Evolutionary conservation across 2,888 invertebrate species (phyloP), one percentile per base, ranked within the genome.

Genomic region (Sialis fuliginosa): DNA sequence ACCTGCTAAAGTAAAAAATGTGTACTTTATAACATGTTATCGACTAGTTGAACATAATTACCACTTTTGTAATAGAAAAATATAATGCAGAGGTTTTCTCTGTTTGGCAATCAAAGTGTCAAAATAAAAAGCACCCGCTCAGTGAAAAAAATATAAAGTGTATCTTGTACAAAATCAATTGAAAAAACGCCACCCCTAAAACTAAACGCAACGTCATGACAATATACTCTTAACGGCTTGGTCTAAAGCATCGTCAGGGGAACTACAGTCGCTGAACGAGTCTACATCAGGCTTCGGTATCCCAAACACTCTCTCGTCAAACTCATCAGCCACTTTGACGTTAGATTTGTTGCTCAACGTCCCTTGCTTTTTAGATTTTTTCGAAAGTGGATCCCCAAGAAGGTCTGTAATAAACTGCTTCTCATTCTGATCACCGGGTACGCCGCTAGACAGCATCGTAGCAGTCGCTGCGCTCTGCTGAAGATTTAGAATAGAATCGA

Each of bases 401-500:
- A 47, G 33, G 35, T 47, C 47, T 22, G 42, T 42, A 10, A 47
- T 33, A 34, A 47, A 47, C 13, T 42, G 42, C 9, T 22, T 31
- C 42, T 37, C 37, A 12, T 37, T 31, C 22, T 42, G 8, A 10
- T 42, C 31, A 32, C 10, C 22, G 42, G 31, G 1, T 7, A 8
- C 32, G 8, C 31, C 6, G 10, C 31, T 31, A 30, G 42, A 42
- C 10, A 32, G 31, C 8, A 31, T 9, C 7, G 31, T 13, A 7
- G 42, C 22, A 32, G 52, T 52, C 44, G 57, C 54, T 48, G 42
- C 68, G 61, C 55, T 71, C 63, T 59, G 68, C 58, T 81, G 81
- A 54, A 82, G 66, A 63, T 82, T 82, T 51, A 84, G 66, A 58
- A 84, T 84, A 58, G 81, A 81, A 61, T 84, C 82, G 55, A 84